Conservation (phyloP, 2,797 vertebrate genomes). For the Zenarchopterus dispar region DNA sequence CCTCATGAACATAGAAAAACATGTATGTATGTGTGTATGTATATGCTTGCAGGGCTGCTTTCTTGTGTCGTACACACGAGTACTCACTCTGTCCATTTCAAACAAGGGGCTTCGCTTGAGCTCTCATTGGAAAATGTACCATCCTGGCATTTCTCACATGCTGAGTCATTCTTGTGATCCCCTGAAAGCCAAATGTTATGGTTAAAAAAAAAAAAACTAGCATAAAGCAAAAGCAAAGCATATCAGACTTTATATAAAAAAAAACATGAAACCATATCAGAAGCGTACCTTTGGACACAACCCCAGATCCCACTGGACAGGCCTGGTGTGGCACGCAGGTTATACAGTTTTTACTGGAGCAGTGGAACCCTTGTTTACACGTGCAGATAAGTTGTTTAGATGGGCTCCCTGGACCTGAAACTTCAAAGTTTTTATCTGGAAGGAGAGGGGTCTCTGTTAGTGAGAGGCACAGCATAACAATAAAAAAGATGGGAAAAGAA, state of each 20-base stretch:
- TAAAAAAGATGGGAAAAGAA: neutral
- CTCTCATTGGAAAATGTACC: constrained; percentile 54
- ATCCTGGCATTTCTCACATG: constrained; percentile 57
- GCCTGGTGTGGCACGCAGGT: constrained; percentile 50
- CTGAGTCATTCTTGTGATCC: constrained; percentile 33
- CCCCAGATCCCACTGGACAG: constrained; percentile 54
- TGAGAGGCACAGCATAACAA: neutral
- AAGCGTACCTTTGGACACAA: constrained; percentile 34
- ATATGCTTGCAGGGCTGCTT: no score
- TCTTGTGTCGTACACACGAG: no score
- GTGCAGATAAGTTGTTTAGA: neutral
- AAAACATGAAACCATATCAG: neutral
- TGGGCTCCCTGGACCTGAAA: accelerated
- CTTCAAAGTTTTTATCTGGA: constrained; percentile 68
- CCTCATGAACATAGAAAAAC: no score
- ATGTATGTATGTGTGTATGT: no score
- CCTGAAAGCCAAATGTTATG: constrained; percentile 49
- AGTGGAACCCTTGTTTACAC: constrained; percentile 71
- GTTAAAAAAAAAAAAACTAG: neutral
- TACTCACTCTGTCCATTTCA: constrained; percentile 66
- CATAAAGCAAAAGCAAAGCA: neutral
- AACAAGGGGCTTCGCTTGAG: constrained; percentile 45
- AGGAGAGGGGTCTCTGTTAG: constrained; percentile 1
- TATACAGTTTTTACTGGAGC: constrained; percentile 23
- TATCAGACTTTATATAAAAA: neutral